These are phyloP conservation scores for Cassiopea xamachana DNA, from an alignment of 30 jellyfish, hydroid and myxozoan genomes.

Conservation along the genomic window DNA sequence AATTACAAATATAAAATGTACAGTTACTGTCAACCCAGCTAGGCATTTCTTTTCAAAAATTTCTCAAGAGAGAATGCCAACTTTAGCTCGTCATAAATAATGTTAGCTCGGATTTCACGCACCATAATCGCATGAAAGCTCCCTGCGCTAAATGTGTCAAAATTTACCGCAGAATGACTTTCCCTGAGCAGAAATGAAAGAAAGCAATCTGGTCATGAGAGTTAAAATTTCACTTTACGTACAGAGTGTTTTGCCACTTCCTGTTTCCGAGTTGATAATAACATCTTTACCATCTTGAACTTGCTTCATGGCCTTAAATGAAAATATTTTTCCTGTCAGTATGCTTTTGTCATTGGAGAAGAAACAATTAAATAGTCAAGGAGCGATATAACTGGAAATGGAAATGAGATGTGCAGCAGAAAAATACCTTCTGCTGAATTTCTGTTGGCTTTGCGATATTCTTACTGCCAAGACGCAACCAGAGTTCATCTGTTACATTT, in stretches of 20 bases:
- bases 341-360: not conserved
- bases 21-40: too few relatives aligned
- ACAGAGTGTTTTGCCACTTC: conserved; percentile 97
- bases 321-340: not conserved
- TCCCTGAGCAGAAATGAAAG: too few relatives aligned
- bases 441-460: conserved; percentile 72
- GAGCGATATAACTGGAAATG: not conserved
- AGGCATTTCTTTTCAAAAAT: too few relatives aligned
- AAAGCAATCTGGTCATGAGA: too few relatives aligned
- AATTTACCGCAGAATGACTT: too few relatives aligned
- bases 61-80: too few relatives aligned
- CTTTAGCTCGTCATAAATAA: too few relatives aligned
- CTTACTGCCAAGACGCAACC: conserved; percentile 17
- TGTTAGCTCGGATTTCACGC: too few relatives aligned
- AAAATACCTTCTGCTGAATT: conserved; percentile 71
- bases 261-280: conserved; percentile 92
- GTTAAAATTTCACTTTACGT: conserved; percentile 10
- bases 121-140: too few relatives aligned
- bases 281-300: conserved; percentile 66
- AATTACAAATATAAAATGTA: too few relatives aligned
- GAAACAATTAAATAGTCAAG: not conserved
- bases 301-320: conserved; percentile 61
- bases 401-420: not conserved
- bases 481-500: conserved; percentile 21
- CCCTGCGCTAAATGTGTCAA: too few relatives aligned